Conservation (phyloP, 2,113 vertebrate genomes). For the Arenaria interpres region DNA sequence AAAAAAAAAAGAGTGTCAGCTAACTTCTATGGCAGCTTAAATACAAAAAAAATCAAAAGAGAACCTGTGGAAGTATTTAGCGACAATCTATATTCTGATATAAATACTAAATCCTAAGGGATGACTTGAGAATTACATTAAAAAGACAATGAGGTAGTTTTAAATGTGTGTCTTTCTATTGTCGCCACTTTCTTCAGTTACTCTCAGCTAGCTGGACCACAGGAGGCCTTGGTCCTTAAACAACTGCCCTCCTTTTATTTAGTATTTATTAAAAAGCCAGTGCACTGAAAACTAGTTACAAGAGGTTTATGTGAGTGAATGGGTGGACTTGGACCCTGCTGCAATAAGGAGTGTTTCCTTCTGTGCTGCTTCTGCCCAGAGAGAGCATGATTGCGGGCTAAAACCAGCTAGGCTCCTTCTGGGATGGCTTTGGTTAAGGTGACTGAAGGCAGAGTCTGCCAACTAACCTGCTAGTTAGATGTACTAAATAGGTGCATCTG, state of each 20-base stretch:
- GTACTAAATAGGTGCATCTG: neutral
- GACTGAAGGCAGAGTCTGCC: neutral
- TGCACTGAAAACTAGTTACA: rapidly evolving
- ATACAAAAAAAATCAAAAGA: neutral
- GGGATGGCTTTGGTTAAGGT: neutral
- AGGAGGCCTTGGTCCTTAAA: neutral
- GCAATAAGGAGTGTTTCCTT: neutral
- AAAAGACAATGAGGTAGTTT: neutral
- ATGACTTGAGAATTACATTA: neutral
- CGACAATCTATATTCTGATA: neutral
- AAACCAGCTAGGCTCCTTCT: neutral
- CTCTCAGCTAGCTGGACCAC: neutral
- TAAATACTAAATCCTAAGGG: neutral
- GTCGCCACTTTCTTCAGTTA: neutral
- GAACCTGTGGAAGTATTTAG: neutral
- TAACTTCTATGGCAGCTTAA: neutral
- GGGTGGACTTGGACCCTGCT: neutral
- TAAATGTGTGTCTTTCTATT: neutral
- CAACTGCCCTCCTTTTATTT: neutral
- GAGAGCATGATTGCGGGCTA: neutral
- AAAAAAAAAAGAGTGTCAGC: neutral
- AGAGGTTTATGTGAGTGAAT: neutral
- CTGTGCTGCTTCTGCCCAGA: neutral
- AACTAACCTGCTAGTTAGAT: neutral
- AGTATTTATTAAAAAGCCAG: neutral